These are phyloP conservation scores for Chauna torquata DNA, from an alignment of 2,113 vertebrate genomes.

Conservation along the genomic window DNA sequence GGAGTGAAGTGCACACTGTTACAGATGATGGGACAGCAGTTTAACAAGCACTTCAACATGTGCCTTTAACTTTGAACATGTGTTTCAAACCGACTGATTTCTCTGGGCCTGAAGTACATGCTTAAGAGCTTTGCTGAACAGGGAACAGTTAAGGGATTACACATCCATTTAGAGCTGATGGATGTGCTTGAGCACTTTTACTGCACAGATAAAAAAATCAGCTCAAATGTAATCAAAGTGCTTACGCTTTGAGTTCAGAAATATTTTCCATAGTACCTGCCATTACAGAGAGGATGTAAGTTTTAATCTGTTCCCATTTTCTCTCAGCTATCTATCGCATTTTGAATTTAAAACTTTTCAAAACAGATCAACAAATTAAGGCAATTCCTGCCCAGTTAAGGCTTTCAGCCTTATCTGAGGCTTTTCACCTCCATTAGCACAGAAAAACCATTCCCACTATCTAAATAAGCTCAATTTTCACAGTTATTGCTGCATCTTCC, in stretches of 20 bases:
- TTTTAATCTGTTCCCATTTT: not conserved
- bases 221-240: not conserved
- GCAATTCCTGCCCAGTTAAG: conserved; percentile 16
- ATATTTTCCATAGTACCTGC: conserved; percentile 23
- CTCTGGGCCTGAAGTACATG: not conserved
- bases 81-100: not conserved
- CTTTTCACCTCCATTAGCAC: conserved; percentile 17
- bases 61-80: not conserved
- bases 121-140: conserved; percentile 4
- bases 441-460: not conserved
- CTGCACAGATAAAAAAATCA: not conserved
- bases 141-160: not conserved
- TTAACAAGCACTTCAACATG: not conserved
- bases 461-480: not conserved
- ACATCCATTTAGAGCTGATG: not conserved
- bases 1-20: not conserved
- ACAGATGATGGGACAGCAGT: not conserved
- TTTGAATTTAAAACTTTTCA: conserved; percentile 16
- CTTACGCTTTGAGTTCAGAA: conserved; percentile 14
- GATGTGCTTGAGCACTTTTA: not conserved
- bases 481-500: not conserved
- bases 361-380: conserved; percentile 27
- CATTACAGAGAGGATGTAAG: not conserved
- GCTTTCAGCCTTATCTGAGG: conserved; percentile 25
- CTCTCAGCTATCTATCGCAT: not conserved